phyloP scores from a whole-genome alignment of 53 echinoderm and acorn worm species.

The Paelopatides confundens region DNA sequence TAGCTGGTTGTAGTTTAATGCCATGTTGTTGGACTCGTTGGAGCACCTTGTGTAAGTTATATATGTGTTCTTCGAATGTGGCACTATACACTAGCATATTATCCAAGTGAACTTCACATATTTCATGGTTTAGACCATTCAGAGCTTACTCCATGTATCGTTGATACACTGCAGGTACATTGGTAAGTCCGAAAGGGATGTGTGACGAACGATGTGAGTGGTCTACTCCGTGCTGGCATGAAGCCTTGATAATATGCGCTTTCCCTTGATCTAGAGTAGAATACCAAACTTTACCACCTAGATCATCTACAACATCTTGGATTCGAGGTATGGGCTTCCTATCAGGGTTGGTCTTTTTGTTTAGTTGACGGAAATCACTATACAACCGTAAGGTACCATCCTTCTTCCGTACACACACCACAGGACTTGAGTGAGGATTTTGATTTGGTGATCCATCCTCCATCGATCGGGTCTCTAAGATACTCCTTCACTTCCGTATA shows the following conservation, averaged over 20 bases:
- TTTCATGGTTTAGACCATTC: constrained; percentile 19
- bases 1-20: constrained; percentile 60
- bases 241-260: constrained; percentile 60
- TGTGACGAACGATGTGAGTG: constrained; percentile 60
- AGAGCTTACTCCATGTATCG: constrained; percentile 58
- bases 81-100: constrained; percentile 55
- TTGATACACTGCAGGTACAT: constrained; percentile 69
- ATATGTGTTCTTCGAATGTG: constrained; percentile 63
- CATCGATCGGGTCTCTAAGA: background rate
- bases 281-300: constrained; percentile 46
- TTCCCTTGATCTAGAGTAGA: constrained; percentile 51
- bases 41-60: constrained; percentile 54
- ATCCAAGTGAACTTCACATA: constrained; percentile 50
- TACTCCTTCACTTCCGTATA: background rate
- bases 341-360: constrained; percentile 13
- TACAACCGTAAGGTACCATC: constrained; percentile 54
- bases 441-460: background rate
- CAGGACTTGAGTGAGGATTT: background rate
- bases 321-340: constrained; percentile 39
- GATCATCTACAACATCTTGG: constrained; percentile 34
- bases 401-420: constrained; percentile 43
- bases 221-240: constrained; percentile 35
- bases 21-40: constrained; percentile 40
- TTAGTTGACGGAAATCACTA: constrained; percentile 17
- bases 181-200: constrained; percentile 67